phyloP scores from a whole-genome alignment of 2,797 vertebrate species.

The Rhynchonycteris naso region DNA sequence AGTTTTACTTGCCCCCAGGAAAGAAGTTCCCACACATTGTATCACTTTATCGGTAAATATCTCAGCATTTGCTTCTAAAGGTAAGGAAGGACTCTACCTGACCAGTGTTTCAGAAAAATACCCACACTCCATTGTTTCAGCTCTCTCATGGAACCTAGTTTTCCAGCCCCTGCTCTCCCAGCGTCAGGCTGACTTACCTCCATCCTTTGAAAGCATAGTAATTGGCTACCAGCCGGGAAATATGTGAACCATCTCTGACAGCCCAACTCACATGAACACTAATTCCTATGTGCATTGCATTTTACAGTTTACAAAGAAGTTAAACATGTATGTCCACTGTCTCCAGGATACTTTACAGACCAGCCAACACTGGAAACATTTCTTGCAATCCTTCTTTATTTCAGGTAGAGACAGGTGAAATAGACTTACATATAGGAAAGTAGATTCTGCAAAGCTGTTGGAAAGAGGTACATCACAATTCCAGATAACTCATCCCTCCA shows the following conservation, averaged over 20 bases:
- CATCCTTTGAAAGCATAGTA: not conserved
- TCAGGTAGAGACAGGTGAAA: not conserved
- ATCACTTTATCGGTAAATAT: not conserved
- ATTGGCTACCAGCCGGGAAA: not conserved
- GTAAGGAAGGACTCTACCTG: not conserved
- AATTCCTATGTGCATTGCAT: not conserved
- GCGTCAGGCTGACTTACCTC: not conserved
- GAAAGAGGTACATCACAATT: not conserved
- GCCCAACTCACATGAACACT: not conserved
- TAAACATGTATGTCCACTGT: not conserved
- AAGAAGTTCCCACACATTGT: not conserved
- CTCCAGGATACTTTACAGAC: not conserved
- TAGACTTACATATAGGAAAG: not conserved
- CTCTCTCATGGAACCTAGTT: not conserved
- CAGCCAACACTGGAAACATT: not conserved
- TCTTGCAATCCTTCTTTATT: not conserved
- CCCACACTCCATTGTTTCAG: not conserved
- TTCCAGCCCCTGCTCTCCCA: not conserved
- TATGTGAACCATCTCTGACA: not conserved
- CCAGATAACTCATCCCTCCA: not conserved
- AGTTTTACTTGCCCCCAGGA: not conserved
- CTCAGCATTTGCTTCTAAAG: not conserved
- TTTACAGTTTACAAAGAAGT: not conserved
- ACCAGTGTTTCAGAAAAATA: not conserved
- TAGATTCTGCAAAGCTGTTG: not conserved